Base-by-base conservation (phyloP, 1,140 invertebrate species). In the Pygmarrhopalites habei region DNA sequence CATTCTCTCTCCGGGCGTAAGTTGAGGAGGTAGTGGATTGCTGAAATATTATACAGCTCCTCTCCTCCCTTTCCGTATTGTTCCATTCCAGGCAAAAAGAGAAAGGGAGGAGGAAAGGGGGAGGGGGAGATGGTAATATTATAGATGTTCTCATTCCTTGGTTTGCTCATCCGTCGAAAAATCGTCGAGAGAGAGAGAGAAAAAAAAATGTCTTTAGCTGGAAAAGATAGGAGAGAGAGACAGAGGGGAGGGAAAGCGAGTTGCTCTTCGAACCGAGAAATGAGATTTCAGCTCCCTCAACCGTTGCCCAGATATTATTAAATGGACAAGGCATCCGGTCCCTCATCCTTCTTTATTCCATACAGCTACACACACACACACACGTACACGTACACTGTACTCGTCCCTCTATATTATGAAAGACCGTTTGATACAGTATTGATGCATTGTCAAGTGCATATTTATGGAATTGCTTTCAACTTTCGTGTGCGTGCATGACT, bases 251-350 rank as follows among this genome's bases (percentile, higher is more conserved):
- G n/a, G 25, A 59, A 61, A 60, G 56, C 30, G 35, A 28, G 25
- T 57, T 53, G 64, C 43, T 61, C 59, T 41, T n/a, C 46, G 43
- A 60, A 66, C 53, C 64, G 59, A 39, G 59, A 66, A 66, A 66
- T 66, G 59, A 66, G 64, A 66, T 66, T 62, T 66, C 29, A 39
- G 47, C 26, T 51, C 55, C 25, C 29, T 66, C 52, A 62, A 57
- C 52, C 59, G 59, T 58, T 61, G 14, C 57, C 12, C 29, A 56
- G 39, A 26, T 28, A 26, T 26, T 52, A 26, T 26, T 52, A 26
- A 52, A 52, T 26, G 14, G 49, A 26, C 49, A 52, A 52, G 49
- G 49, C 49, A 52, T 52, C 49, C 49, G 49, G 49, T 52, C 21
- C 32, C 15, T 7, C 32, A 35, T 35, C 32, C 32, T 7, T 35